phyloP scores from a whole-genome alignment of 2,888 invertebrate genomes.

The Hyles lineata region DNA sequence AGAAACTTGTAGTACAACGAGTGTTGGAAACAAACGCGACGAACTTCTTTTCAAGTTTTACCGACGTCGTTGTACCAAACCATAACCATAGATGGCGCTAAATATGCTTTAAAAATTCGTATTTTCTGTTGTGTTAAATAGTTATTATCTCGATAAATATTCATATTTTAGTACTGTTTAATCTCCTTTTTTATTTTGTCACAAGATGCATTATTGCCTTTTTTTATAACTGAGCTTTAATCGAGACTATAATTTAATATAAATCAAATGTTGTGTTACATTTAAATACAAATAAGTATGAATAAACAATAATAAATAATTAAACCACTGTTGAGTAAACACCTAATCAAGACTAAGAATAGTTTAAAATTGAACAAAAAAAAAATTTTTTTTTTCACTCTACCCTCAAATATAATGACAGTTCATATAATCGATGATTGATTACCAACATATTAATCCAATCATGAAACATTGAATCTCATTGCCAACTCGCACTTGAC shows the following conservation, averaged over 20 bases:
- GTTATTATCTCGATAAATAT: background rate
- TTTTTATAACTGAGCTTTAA: too few species aligned
- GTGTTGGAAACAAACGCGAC: background rate
- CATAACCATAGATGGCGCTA: background rate
- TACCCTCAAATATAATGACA: background rate
- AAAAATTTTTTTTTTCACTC: background rate
- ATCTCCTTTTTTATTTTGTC: too few species aligned
- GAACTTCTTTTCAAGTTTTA: background rate
- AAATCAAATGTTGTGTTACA: too few species aligned
- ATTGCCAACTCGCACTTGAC: conserved; percentile 54
- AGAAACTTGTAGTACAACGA: background rate
- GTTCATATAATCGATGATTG: conserved; percentile 2
- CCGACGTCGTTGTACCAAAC: background rate
- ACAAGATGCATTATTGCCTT: too few species aligned
- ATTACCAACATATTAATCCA: conserved; percentile 21
- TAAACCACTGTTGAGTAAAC: background rate
- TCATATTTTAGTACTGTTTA: too few species aligned
- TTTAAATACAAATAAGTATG: too few species aligned
- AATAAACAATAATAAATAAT: background rate
- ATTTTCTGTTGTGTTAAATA: background rate
- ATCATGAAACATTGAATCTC: conserved; percentile 46
- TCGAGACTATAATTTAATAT: too few species aligned
- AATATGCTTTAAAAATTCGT: background rate
- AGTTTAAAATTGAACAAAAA: background rate
- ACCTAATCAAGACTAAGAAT: background rate